Evolutionary conservation across 2,888 invertebrate genomes (phyloP).

Genomic region (Chironomus riparius): DNA sequence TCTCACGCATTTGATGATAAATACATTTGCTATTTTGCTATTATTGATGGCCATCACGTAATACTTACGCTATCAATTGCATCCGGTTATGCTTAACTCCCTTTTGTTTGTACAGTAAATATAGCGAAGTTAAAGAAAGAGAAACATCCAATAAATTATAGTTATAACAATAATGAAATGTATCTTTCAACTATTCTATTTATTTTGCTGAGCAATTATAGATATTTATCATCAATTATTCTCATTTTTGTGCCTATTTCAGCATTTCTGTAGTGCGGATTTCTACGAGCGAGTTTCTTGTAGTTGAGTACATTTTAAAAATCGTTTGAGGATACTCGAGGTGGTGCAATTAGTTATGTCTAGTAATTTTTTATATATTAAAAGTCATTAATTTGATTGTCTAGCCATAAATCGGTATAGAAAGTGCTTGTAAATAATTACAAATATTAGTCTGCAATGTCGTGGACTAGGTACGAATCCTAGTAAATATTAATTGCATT

Average conservation of each 20-base stretch:
- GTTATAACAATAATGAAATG: not conserved
- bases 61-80: slow-evolving; percentile 4
- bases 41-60: not conserved
- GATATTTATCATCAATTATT: not conserved
- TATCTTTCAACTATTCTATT: not conserved
- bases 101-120: no score
- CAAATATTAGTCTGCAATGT: no score
- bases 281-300: not conserved
- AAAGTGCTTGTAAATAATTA: no score
- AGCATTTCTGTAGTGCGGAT: not conserved
- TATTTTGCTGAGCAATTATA: not conserved
- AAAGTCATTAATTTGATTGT: no score
- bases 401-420: no score
- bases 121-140: not conserved
- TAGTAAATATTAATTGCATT: no score
- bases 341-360: not conserved
- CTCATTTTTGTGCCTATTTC: not conserved
- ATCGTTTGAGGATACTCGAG: not conserved
- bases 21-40: not conserved
- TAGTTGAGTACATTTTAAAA: not conserved
- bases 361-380: not conserved
- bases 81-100: not conserved
- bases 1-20: slow-evolving; percentile 15
- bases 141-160: not conserved
- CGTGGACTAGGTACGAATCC: no score